Percentiles rank a stretch among this genome's conserved stretches.
Conservation (phyloP, 2,888 invertebrate species). For the Nemurella pictetii region DNA sequence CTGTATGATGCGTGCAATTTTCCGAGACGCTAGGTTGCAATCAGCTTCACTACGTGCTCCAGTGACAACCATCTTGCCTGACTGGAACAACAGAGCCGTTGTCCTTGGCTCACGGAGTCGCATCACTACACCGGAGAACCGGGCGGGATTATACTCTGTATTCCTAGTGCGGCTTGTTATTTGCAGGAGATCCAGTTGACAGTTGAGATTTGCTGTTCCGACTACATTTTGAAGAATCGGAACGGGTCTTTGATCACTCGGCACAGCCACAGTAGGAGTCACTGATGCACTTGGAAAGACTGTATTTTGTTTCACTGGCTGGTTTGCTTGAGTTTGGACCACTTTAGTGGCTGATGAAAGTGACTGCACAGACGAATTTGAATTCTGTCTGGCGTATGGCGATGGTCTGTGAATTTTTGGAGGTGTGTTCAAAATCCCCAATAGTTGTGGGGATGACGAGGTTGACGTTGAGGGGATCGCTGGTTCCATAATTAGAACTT, state of each 20-base stretch:
- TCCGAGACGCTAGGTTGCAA: constrained; percentile 74
- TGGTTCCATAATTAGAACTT: not conserved
- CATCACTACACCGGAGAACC: constrained; percentile 84
- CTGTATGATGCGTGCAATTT: constrained; percentile 81
- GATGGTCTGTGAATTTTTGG: not conserved
- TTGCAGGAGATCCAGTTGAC: constrained; percentile 69
- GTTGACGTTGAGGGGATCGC: not conserved
- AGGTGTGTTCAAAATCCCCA: constrained; percentile 22
- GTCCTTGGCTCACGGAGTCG: constrained; percentile 77
- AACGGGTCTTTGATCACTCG: constrained; percentile 89
- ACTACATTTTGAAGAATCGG: constrained; percentile 91
- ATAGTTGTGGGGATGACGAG: constrained; percentile 9
- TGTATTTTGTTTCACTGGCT: constrained; percentile 1
- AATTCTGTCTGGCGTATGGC: not conserved
- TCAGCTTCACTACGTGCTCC: constrained; percentile 78
- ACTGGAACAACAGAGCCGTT: constrained; percentile 74
- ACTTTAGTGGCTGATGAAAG: not conserved
- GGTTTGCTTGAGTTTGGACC: not conserved
- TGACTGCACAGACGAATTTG: not conserved
- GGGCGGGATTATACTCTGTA: constrained; percentile 80
- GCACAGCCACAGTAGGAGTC: constrained; percentile 87
- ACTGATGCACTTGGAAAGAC: constrained; percentile 48
- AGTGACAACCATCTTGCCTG: constrained; percentile 82
- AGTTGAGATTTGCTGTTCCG: constrained; percentile 74
- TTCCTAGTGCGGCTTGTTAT: constrained; percentile 80